A percentile compares a stretch with the other conserved stretches of the same genome.
Conservation (phyloP, 2,113 vertebrate genomes). For the Acanthochromis polyacanthus region DNA sequence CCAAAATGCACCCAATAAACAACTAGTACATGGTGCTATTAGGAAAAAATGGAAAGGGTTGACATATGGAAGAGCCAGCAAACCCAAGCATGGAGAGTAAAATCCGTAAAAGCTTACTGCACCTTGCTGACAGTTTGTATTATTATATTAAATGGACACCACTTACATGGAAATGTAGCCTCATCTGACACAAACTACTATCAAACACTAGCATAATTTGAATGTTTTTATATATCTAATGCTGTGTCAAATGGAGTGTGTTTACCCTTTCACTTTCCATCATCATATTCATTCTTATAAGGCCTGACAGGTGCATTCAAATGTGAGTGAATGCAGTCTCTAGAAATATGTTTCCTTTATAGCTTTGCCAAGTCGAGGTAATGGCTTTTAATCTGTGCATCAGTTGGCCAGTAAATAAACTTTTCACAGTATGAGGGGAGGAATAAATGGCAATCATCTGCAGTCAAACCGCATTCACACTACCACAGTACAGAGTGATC, state of each 20-base stretch:
- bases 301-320: slow-evolving; percentile 39
- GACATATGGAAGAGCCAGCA: neutral
- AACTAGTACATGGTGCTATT: neutral
- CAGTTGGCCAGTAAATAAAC: slow-evolving; percentile 59
- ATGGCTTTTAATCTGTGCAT: slow-evolving; percentile 77
- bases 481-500: slow-evolving; percentile 1
- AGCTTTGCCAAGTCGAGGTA: slow-evolving; percentile 59
- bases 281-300: slow-evolving; percentile 8
- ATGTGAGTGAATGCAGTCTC: slow-evolving; percentile 58
- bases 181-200: neutral
- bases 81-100: neutral
- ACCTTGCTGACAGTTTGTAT: neutral
- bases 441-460: slow-evolving; percentile 41
- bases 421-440: slow-evolving; percentile 44
- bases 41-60: neutral
- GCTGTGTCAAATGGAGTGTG: slow-evolving; percentile 13
- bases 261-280: slow-evolving; percentile 49
- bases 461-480: slow-evolving; percentile 13
- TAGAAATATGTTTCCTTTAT: slow-evolving; percentile 57
- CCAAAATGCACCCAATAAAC: neutral
- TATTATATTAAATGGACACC: neutral
- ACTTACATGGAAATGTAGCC: neutral
- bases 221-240: slow-evolving; percentile 21
- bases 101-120: neutral
- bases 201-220: neutral